These are phyloP conservation scores for Ormyrus labotus DNA, from an alignment of 2,888 invertebrate genomes.

Conservation along the genomic window DNA sequence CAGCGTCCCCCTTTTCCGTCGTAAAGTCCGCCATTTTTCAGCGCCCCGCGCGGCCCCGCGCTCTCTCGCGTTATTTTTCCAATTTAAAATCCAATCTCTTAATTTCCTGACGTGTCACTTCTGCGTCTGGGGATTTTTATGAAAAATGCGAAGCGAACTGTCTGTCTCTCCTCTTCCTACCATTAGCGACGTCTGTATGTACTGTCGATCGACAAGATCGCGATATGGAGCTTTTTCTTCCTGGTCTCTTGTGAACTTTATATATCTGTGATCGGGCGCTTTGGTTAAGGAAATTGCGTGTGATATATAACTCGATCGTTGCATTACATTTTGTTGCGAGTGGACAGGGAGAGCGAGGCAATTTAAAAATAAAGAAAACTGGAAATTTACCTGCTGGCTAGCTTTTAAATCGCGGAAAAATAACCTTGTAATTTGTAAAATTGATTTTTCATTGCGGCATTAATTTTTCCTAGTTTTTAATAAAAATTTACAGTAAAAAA, in stretches of 20 bases:
- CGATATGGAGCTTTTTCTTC: conserved; percentile 61
- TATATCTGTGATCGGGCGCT: conserved; percentile 58
- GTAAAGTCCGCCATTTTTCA: conserved; percentile 48
- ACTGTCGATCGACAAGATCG: conserved; percentile 50
- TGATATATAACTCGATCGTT: conserved; percentile 48
- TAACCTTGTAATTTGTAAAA: too few species aligned
- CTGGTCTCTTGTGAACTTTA: conserved; percentile 41
- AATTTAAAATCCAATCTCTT: conserved; percentile 74
- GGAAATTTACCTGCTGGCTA: too few species aligned
- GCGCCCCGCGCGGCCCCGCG: conserved; percentile 19
- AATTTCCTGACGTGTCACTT: conserved; percentile 73
- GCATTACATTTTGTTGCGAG: not conserved
- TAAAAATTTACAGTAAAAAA: too few species aligned
- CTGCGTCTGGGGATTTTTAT: conserved; percentile 68
- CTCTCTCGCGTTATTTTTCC: conserved; percentile 69
- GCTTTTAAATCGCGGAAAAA: too few species aligned
- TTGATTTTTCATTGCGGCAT: too few species aligned
- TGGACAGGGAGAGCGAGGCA: too few species aligned
- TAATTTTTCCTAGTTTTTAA: too few species aligned
- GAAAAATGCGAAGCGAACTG: conserved; percentile 65
- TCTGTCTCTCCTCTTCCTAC: conserved; percentile 31
- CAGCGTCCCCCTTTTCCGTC: conserved; percentile 16
- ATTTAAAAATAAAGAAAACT: too few species aligned
- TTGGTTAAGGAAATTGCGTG: conserved; percentile 59
- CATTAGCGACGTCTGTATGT: conserved; percentile 13